These are phyloP conservation scores for Meteorus colon DNA, from an alignment of 2,888 invertebrate genomes.

Conservation along the genomic window DNA sequence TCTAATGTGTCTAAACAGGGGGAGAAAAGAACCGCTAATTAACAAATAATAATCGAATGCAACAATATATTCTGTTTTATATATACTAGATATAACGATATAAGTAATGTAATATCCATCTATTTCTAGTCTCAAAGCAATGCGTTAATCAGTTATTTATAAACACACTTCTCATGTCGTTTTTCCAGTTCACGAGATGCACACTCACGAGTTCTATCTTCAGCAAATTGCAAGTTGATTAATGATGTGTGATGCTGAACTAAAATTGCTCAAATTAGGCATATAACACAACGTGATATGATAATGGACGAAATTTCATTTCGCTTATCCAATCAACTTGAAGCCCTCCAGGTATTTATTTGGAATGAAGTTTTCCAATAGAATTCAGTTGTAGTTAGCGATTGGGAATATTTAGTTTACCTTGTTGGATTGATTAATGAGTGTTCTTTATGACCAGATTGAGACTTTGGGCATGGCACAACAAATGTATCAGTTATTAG, in stretches of 20 bases:
- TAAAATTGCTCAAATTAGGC: constrained; percentile 39
- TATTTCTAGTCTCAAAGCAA: constrained; percentile 66
- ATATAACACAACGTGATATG: background rate
- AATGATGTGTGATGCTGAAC: constrained; percentile 39
- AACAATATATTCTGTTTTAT: background rate
- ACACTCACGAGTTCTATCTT: constrained; percentile 28
- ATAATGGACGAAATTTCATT: constrained; percentile 70
- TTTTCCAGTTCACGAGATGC: constrained; percentile 58
- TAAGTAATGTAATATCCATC: constrained; percentile 49
- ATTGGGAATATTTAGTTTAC: no score
- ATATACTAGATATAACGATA: background rate
- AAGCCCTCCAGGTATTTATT: constrained; percentile 66
- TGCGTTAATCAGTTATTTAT: constrained; percentile 71
- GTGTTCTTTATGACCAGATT: constrained; percentile 57
- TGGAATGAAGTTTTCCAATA: background rate
- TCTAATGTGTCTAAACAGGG: background rate
- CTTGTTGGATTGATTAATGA: background rate
- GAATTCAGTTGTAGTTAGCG: no score
- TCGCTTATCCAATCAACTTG: constrained; percentile 66
- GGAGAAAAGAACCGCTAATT: background rate
- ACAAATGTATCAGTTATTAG: constrained; percentile 63
- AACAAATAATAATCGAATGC: background rate
- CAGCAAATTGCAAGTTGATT: constrained; percentile 38
- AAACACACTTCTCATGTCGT: constrained; percentile 59
- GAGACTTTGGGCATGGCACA: constrained; percentile 60